Percentiles rank a stretch among this genome's conserved stretches.
Evolutionary conservation across 1,140 invertebrate genomes (phyloP).

Genomic region (Danaus plexippus): DNA sequence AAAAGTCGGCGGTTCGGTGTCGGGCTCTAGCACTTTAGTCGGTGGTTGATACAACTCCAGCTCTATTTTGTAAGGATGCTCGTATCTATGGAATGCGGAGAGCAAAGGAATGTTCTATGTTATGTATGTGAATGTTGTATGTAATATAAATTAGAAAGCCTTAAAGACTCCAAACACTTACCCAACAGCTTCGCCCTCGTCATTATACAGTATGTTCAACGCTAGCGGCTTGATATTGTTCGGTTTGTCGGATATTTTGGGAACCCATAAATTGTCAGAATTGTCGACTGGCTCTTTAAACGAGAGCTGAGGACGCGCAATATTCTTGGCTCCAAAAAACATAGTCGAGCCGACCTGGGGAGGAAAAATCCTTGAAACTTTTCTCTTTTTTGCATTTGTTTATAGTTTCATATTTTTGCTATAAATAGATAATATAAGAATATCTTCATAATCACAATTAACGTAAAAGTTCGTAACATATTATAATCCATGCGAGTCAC

Average conservation of each 20-base stretch:
- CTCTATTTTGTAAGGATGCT: constrained; percentile 94
- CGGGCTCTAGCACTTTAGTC: constrained; percentile 64
- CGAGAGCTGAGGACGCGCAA: constrained; percentile 85
- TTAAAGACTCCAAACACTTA: constrained; percentile 22
- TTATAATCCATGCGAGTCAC: no score
- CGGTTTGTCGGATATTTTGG: constrained; percentile 89
- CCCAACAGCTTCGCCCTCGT: constrained; percentile 72
- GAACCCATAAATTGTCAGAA: constrained; percentile 81
- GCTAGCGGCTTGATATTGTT: constrained; percentile 88
- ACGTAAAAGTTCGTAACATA: no score
- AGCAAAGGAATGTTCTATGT: no score
- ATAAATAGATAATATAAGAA: no score
- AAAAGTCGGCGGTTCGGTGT: constrained; percentile 37
- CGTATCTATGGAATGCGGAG: constrained; percentile 60
- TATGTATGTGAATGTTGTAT: not conserved
- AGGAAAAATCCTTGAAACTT: no score
- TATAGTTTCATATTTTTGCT: no score
- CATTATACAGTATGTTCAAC: constrained; percentile 78
- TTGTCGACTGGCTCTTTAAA: constrained; percentile 93
- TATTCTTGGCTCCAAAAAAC: constrained; percentile 82
- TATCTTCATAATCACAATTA: no score
- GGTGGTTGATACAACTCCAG: constrained; percentile 79
- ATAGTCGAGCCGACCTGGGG: constrained; percentile 64
- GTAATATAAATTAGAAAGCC: constrained; percentile 6
- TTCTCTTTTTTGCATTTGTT: no score